phyloP scores from a whole-genome alignment of 2,888 invertebrate species.

The Timandra comae region DNA sequence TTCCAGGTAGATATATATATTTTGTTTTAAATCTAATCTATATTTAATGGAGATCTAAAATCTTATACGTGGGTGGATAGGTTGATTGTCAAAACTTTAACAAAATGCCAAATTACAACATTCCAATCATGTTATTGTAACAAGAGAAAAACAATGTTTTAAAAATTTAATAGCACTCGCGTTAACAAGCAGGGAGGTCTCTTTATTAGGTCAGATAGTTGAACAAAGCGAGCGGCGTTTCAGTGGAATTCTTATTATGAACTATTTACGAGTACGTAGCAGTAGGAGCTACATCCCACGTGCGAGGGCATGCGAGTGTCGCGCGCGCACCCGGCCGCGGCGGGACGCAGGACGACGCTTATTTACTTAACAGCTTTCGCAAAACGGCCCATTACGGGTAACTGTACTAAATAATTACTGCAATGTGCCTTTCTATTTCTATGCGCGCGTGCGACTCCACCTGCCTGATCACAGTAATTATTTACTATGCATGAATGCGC shows the following conservation, averaged over 20 bases:
- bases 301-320: conserved; percentile 6
- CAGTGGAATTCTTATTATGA: conserved; percentile 50
- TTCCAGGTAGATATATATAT: too few relatives aligned
- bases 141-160: too few relatives aligned
- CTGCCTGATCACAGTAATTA: conserved; percentile 75
- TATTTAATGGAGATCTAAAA: too few relatives aligned
- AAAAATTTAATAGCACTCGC: too few relatives aligned
- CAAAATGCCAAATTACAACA: too few relatives aligned
- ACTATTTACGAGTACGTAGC: conserved; percentile 25
- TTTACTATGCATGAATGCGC: conserved; percentile 75
- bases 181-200: conserved; percentile 22
- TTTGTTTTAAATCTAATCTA: too few relatives aligned
- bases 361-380: conserved; percentile 75
- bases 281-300: conserved; percentile 1
- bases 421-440: conserved; percentile 77
- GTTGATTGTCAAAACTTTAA: too few relatives aligned
- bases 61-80: too few relatives aligned
- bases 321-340: conserved; percentile 47
- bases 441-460: conserved; percentile 69
- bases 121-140: too few relatives aligned
- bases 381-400: conserved; percentile 74
- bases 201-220: conserved; percentile 28
- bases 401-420: conserved; percentile 77
- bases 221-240: conserved; percentile 35
- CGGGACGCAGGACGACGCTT: conserved; percentile 66